A percentile compares a stretch with the other conserved stretches of the same genome.
Evolutionary conservation across 2,113 vertebrate genomes (phyloP).

Genomic region (Esox niger): DNA sequence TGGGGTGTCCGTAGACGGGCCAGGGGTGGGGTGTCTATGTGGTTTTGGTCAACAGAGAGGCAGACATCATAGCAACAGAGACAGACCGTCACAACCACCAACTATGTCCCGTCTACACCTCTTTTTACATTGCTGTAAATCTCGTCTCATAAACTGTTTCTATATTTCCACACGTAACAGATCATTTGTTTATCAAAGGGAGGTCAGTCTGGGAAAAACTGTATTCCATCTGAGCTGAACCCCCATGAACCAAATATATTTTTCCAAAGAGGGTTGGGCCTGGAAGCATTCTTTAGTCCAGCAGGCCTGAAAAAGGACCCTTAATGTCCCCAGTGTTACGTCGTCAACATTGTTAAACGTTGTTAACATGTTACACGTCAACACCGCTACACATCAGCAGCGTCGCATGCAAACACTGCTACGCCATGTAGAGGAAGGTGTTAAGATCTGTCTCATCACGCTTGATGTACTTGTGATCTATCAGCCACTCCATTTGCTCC

Average conservation of each 20-base stretch:
- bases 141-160: slow-evolving; percentile 52
- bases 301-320: slow-evolving; percentile 50
- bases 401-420: slow-evolving; percentile 38
- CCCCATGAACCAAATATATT: slow-evolving; percentile 15
- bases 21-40: too few relatives aligned
- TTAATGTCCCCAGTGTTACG: slow-evolving; percentile 7
- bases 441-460: slow-evolving; percentile 97
- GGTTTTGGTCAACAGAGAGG: not conserved
- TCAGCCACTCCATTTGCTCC: slow-evolving; percentile 99
- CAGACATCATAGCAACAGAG: slow-evolving; percentile 13
- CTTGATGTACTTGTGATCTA: slow-evolving; percentile 99
- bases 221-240: slow-evolving; percentile 54
- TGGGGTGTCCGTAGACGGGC: too few relatives aligned
- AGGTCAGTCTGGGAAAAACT: slow-evolving; percentile 53
- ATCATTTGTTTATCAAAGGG: not conserved
- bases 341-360: too few relatives aligned
- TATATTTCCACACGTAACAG: slow-evolving; percentile 43
- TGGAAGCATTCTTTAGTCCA: slow-evolving; percentile 54
- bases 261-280: slow-evolving; percentile 26
- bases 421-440: slow-evolving; percentile 99
- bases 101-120: slow-evolving; percentile 33
- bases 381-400: not conserved
- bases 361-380: too few relatives aligned
- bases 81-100: slow-evolving; percentile 10
- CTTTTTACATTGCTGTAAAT: slow-evolving; percentile 40